Conservation (phyloP, 2,888 invertebrate species). For the Diplolepis rosae region DNA sequence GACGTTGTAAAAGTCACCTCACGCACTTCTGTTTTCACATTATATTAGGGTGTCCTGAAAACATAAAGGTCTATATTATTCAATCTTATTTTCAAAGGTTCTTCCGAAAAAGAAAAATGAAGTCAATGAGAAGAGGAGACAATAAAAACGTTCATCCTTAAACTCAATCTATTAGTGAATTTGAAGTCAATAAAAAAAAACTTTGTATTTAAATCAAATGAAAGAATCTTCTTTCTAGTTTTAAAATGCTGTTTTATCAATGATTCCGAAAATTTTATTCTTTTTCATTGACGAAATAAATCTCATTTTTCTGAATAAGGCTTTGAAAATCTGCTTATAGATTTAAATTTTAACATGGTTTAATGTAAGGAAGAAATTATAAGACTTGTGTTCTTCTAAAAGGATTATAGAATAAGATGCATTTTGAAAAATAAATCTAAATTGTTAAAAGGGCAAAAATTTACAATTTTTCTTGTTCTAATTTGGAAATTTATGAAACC, state of each 20-base stretch:
- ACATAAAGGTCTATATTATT: background rate
- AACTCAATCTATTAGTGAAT: background rate
- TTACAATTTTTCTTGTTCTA: background rate
- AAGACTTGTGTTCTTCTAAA: too few species aligned
- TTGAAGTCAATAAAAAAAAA: background rate
- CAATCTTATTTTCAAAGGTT: background rate
- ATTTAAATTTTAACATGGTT: too few species aligned
- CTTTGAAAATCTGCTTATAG: background rate
- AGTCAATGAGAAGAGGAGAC: background rate
- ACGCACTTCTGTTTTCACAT: constrained; percentile 2
- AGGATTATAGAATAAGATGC: too few species aligned
- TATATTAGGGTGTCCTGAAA: background rate
- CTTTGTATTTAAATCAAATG: too few species aligned
- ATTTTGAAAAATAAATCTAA: background rate
- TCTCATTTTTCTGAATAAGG: background rate
- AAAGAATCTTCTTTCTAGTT: too few species aligned
- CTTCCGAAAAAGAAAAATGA: background rate
- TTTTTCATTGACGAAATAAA: background rate
- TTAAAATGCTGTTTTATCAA: background rate
- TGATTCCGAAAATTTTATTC: background rate
- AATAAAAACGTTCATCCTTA: background rate
- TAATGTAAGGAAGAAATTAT: too few species aligned
- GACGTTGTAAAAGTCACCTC: background rate
- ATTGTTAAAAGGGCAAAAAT: background rate
- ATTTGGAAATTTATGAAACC: background rate